phyloP scores from a whole-genome alignment of 1,140 invertebrate genomes.

The Eriocheir sinensis region DNA sequence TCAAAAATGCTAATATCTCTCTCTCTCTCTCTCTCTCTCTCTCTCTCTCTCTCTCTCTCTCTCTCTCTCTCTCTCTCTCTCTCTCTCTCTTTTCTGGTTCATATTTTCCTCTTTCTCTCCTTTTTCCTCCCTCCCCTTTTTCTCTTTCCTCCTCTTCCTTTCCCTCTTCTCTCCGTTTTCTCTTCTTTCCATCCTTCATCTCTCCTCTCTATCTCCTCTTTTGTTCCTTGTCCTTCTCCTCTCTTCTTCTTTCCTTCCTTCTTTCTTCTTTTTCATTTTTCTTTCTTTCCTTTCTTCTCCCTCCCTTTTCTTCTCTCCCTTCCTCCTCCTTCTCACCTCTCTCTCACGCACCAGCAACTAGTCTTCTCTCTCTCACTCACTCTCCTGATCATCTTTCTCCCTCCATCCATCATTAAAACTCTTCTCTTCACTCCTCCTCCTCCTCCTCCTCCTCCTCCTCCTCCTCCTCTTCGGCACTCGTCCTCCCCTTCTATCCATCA shows the following conservation, averaged over 20 bases:
- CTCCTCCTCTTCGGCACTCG: too few relatives aligned
- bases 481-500: too few relatives aligned
- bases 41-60: slow-evolving; percentile 15
- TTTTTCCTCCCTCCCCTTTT: too few relatives aligned
- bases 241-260: not conserved
- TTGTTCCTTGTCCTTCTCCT: too few relatives aligned
- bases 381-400: too few relatives aligned
- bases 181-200: not conserved
- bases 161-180: not conserved
- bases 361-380: too few relatives aligned
- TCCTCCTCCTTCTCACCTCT: not conserved
- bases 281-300: not conserved
- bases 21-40: not conserved
- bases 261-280: not conserved
- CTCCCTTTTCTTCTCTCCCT: not conserved
- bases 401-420: too few relatives aligned
- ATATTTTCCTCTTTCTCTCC: not conserved
- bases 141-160: too few relatives aligned
- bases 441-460: too few relatives aligned
- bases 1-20: too few relatives aligned
- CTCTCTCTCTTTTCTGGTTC: not conserved
- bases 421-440: too few relatives aligned
- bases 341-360: not conserved
- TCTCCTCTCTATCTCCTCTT: too few relatives aligned
- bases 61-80: not conserved